Base-by-base conservation (phyloP, 2,113 vertebrate genomes). In the Solea solea region DNA sequence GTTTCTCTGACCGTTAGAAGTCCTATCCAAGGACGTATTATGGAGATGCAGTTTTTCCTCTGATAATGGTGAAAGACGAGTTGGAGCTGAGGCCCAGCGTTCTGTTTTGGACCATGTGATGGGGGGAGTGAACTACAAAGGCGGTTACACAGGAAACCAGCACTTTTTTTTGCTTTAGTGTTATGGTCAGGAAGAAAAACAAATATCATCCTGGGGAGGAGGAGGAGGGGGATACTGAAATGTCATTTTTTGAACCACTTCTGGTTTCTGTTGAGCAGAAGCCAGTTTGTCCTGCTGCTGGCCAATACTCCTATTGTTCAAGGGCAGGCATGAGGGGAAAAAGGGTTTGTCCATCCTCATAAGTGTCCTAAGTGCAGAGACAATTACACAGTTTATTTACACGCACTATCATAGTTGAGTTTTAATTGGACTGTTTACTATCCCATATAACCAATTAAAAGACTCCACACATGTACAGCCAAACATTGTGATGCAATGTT, bases 1-100 rank as follows among this genome's bases (percentile, higher is more conserved):
- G 83, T 85, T 88, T 86, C 78, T 81, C 14, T 74, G 77, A 80
- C 76, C 80, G 64, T 78, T 82, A 73, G 78, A 82, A 67, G 71
- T 80, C 55, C 59, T 66, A 25, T 67, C 53, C 81, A 71, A 71
- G 76, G 53, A 81, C 64, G 65, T 54, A 64, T 65, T 70, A 71
- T 71, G 50, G 72, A 79, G 54, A 74, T 69, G 58, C 58, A 58
- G 41, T 4, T 41, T 78, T 82, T 68, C 34, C 14, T 77, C 52
- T 68, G 63, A 59, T 74, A 78, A 76, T 80, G 61, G 65, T 59
- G 27, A 74, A 77, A 72, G 82, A 73, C 69, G 61, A 82, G 78
- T 80, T 74, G 56, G 58, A 80, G 69, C 73, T 65, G 1, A 49
- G 64, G 41, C 63, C 64, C 14, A 44, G 46, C 44, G 28, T 60